These are phyloP conservation scores for Ennomos erosarius DNA, from an alignment of 2,888 invertebrate genomes.

Conservation along the genomic window DNA sequence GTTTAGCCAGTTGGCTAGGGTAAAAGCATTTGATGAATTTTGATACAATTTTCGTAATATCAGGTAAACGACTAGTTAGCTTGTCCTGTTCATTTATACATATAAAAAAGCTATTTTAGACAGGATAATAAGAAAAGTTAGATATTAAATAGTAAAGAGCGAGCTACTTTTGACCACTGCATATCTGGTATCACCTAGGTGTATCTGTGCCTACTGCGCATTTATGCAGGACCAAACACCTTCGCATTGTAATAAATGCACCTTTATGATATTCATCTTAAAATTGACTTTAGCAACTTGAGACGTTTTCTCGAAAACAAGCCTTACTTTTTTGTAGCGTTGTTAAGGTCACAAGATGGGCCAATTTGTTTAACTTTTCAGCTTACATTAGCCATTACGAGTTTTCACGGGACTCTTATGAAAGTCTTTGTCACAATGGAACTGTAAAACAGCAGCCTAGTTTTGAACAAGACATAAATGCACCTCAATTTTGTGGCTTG, in stretches of 20 bases:
- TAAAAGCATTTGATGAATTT: too few species aligned
- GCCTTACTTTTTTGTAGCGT: constrained; percentile 32
- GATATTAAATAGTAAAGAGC: too few species aligned
- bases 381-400: constrained; percentile 73
- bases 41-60: too few species aligned
- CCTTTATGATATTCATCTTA: constrained; percentile 18
- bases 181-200: too few species aligned
- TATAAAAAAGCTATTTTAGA: too few species aligned
- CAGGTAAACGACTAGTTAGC: too few species aligned
- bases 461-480: too few species aligned
- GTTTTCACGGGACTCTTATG: constrained; percentile 66
- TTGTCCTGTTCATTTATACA: too few species aligned
- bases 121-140: too few species aligned
- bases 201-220: too few species aligned
- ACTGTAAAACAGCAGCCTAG: constrained; percentile 2
- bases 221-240: constrained; percentile 1
- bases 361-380: constrained; percentile 78
- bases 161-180: too few species aligned
- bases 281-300: constrained; percentile 28
- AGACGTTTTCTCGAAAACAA: constrained; percentile 28
- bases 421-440: constrained; percentile 51
- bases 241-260: constrained; percentile 10
- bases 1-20: constrained; percentile 16
- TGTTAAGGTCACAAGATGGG: constrained; percentile 48
- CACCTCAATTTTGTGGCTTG: too few species aligned